Conservation (phyloP, 2,113 vertebrate genomes). For the Phrynosoma platyrhinos region DNA sequence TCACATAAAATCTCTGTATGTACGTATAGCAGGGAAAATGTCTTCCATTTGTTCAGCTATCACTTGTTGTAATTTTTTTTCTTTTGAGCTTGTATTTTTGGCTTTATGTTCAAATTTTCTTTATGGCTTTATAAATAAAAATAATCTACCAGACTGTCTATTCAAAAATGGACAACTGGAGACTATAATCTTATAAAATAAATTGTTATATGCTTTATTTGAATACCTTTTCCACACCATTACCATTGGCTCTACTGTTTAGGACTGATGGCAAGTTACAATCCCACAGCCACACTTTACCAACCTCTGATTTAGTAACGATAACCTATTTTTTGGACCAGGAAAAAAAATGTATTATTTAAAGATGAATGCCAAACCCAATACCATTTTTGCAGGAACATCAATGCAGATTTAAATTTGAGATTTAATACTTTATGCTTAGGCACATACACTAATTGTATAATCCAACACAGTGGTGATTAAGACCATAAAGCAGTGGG, state of each 20-base stretch:
- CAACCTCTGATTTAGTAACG: neutral
- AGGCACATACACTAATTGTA: neutral
- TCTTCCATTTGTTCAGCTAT: constrained; percentile 47
- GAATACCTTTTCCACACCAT: neutral
- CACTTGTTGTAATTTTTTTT: constrained; percentile 64
- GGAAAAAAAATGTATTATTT: neutral
- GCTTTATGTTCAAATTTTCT: constrained; percentile 74
- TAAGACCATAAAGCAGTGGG: neutral
- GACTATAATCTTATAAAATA: constrained; percentile 43
- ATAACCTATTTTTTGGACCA: neutral
- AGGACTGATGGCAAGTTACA: no score
- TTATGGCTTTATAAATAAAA: constrained; percentile 79
- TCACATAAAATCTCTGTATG: constrained; percentile 59
- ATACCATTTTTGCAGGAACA: neutral
- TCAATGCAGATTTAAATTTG: neutral
- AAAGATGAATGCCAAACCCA: neutral
- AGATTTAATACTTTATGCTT: neutral
- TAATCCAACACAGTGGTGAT: neutral
- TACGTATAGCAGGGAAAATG: constrained; percentile 65
- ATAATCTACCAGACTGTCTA: constrained; percentile 65
- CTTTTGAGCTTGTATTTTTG: constrained; percentile 67
- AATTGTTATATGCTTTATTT: neutral
- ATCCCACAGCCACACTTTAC: no score
- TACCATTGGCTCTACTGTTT: neutral
- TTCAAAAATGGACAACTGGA: constrained; percentile 66